Percentiles rank a stretch among this genome's conserved stretches.
These are phyloP conservation scores for Eilema caniola DNA, from an alignment of 2,888 invertebrate genomes.

Conservation along the genomic window DNA sequence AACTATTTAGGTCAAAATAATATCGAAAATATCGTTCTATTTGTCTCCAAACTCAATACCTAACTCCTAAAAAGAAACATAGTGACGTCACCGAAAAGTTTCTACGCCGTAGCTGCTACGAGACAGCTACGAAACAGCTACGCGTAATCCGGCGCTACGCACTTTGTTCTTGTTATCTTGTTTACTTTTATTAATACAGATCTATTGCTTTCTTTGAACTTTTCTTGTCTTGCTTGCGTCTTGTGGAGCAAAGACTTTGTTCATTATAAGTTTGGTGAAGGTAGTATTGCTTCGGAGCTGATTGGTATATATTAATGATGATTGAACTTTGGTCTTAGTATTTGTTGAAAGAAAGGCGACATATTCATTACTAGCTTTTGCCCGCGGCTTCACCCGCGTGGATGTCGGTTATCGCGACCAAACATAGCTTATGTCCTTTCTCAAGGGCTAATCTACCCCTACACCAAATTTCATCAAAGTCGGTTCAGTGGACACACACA, in stretches of 20 bases:
- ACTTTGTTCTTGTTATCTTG: slow-evolving; percentile 25
- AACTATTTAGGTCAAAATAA: neutral
- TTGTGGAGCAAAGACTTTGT: slow-evolving; percentile 7
- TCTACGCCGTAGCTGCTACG: slow-evolving; percentile 26
- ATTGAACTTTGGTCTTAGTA: neutral
- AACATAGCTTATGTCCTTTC: too few relatives aligned
- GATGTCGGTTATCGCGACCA: too few relatives aligned
- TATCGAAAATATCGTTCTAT: neutral
- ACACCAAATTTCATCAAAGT: too few relatives aligned
- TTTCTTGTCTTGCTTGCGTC: slow-evolving; percentile 11
- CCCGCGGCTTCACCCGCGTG: too few relatives aligned
- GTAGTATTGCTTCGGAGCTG: neutral
- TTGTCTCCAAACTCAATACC: neutral
- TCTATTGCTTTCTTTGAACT: slow-evolving; percentile 15
- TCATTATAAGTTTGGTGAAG: slow-evolving; percentile 18
- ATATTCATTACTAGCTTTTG: too few relatives aligned
- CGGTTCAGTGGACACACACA: too few relatives aligned
- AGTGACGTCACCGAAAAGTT: slow-evolving; percentile 21
- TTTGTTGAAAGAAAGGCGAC: neutral
- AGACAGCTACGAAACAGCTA: slow-evolving; percentile 28
- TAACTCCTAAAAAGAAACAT: slow-evolving; percentile 23
- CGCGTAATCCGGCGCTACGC: slow-evolving; percentile 32
- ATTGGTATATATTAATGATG: neutral
- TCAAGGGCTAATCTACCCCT: too few relatives aligned
- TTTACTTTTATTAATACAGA: slow-evolving; percentile 24